These are phyloP conservation scores for Tinamus major DNA, from an alignment of 2,797 vertebrate genomes.

Conservation along the genomic window DNA sequence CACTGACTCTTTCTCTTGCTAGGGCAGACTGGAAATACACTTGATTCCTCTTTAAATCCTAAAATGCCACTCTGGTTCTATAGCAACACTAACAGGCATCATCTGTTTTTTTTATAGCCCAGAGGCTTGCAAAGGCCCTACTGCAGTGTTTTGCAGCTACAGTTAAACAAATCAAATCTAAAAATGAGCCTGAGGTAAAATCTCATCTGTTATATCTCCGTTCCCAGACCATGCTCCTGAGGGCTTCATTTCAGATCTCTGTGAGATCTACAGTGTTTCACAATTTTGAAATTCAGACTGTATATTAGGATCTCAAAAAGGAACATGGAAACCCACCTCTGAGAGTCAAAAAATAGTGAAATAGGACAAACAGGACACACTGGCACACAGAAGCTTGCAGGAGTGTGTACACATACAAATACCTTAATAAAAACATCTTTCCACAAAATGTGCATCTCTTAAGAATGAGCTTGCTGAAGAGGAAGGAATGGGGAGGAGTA, in stretches of 20 bases:
- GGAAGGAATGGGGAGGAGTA: background rate
- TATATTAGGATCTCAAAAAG: background rate
- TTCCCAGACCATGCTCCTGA: background rate
- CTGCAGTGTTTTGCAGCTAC: slow-evolving; percentile 15
- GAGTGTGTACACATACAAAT: background rate
- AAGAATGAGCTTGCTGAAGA: background rate
- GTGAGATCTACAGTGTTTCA: background rate
- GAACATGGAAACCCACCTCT: background rate
- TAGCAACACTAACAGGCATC: slow-evolving; percentile 43
- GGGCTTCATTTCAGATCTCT: background rate
- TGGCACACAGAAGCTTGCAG: background rate
- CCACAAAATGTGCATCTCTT: background rate
- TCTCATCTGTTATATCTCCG: background rate
- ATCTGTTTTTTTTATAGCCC: slow-evolving; percentile 11
- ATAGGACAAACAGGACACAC: background rate
- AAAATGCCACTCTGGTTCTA: slow-evolving; percentile 28
- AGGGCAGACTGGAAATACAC: background rate
- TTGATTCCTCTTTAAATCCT: slow-evolving; percentile 34
- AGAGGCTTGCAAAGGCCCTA: background rate
- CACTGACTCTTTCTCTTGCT: background rate
- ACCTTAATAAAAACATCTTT: background rate
- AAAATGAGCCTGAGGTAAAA: slow-evolving; percentile 9
- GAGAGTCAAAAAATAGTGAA: background rate
- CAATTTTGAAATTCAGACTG: background rate
- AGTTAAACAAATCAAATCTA: background rate